phyloP scores from a whole-genome alignment of 2,797 vertebrate genomes.

The Oceanodroma leucorhoa region DNA sequence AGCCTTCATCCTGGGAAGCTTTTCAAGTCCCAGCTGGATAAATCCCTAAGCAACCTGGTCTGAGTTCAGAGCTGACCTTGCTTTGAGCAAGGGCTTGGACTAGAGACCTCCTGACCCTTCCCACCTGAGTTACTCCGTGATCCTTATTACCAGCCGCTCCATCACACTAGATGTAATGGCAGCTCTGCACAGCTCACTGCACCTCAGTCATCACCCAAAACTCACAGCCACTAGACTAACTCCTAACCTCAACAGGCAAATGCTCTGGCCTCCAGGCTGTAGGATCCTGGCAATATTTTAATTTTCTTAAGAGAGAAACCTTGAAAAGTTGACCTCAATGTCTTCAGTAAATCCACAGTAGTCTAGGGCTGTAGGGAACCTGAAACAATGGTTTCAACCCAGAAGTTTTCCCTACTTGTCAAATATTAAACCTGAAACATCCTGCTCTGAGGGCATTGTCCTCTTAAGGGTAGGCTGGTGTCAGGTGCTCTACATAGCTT shows the following conservation, averaged over 20 bases:
- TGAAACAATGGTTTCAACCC: neutral
- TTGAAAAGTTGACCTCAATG: neutral
- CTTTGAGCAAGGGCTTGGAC: neutral
- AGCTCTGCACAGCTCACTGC: neutral
- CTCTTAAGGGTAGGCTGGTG: neutral
- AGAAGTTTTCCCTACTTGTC: neutral
- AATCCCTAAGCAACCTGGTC: fast-evolving
- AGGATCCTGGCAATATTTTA: neutral
- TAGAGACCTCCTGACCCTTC: neutral
- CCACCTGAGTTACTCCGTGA: neutral
- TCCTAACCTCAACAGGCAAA: neutral
- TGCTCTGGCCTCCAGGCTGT: neutral
- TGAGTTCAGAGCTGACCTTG: neutral
- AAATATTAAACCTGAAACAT: neutral
- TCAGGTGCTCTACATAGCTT: neutral
- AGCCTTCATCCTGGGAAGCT: neutral
- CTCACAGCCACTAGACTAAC: neutral
- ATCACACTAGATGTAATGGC: neutral
- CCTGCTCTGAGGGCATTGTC: fast-evolving
- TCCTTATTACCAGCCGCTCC: neutral
- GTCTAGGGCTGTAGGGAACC: neutral
- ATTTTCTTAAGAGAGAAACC: neutral
- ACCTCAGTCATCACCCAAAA: neutral
- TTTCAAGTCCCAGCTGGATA: neutral
- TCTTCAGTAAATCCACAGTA: neutral